Evolutionary conservation across 2,888 invertebrate genomes (phyloP).

Genomic region (Tanypteryx hageni): DNA sequence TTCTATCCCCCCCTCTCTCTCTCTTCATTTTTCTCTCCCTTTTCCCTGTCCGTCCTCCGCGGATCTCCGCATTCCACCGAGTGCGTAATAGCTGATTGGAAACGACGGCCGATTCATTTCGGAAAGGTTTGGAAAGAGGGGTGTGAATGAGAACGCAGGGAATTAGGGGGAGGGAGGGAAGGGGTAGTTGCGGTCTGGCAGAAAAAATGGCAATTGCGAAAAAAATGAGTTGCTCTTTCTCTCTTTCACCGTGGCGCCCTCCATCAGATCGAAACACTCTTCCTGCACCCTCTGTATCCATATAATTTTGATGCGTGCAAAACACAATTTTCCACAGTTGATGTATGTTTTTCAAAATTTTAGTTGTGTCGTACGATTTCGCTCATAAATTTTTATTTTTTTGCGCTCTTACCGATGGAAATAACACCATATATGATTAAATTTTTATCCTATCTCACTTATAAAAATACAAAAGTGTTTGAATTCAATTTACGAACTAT

Average conservation of each 20-base stretch:
- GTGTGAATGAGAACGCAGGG: background rate
- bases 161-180: background rate
- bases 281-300: too few relatives aligned
- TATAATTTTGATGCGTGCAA: too few relatives aligned
- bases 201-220: conserved; percentile 49
- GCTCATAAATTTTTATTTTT: too few relatives aligned
- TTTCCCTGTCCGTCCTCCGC: background rate
- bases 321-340: too few relatives aligned
- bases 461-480: too few relatives aligned
- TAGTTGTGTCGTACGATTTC: too few relatives aligned
- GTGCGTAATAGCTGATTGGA: conserved; percentile 41
- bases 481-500: too few relatives aligned
- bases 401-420: too few relatives aligned
- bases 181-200: background rate
- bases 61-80: conserved; percentile 8
- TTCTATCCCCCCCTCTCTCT: background rate
- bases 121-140: background rate
- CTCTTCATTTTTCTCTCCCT: background rate
- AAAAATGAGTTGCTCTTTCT: conserved; percentile 42
- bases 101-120: conserved; percentile 61
- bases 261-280: background rate
- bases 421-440: too few relatives aligned
- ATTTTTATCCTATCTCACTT: too few relatives aligned
- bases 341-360: too few relatives aligned
- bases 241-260: background rate